A percentile compares a stretch with the other conserved stretches of the same genome.
Evolutionary conservation across 2,797 vertebrate genomes (phyloP).

Genomic region (Urocyon cinereoargenteus): DNA sequence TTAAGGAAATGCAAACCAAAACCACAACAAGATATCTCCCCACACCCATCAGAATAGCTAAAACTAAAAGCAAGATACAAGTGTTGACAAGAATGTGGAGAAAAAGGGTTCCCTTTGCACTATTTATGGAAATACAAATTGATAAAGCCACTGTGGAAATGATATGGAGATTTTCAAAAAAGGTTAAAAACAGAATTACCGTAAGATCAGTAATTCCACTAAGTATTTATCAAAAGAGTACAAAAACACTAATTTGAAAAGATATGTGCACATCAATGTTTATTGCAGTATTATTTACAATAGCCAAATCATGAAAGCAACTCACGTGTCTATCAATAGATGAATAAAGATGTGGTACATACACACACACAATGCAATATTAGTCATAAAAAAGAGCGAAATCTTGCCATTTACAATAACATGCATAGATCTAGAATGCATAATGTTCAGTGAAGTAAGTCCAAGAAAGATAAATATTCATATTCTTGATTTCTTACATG

Average conservation of each 20-base stretch:
- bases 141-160: background rate
- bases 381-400: background rate
- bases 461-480: background rate
- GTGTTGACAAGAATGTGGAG: background rate
- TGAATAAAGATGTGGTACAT: background rate
- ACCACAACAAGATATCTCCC: background rate
- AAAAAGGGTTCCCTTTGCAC: background rate
- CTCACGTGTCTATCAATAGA: background rate
- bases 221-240: background rate
- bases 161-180: background rate
- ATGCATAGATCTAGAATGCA: background rate
- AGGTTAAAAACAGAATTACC: background rate
- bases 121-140: background rate
- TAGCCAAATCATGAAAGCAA: background rate
- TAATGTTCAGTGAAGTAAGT: background rate
- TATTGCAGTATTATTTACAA: background rate
- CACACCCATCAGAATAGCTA: background rate
- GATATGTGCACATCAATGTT: background rate
- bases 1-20: background rate
- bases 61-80: background rate
- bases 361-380: background rate
- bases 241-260: background rate
- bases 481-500: too few relatives aligned
- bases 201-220: background rate
- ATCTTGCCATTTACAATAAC: background rate